Evolutionary conservation across 2,888 invertebrate genomes (phyloP).

Genomic region (Cephus nigrinus): DNA sequence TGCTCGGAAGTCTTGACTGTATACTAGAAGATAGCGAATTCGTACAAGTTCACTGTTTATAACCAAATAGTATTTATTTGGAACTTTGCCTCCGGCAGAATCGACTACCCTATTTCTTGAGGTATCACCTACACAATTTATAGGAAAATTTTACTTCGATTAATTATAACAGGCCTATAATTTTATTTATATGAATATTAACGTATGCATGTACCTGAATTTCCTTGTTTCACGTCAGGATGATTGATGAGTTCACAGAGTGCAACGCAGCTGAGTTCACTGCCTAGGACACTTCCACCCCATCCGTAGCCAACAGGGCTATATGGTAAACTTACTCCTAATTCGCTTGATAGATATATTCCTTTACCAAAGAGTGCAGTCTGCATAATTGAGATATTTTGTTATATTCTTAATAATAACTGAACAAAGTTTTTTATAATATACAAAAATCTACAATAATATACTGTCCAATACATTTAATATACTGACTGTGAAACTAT

Average conservation of each 20-base stretch:
- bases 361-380: constrained; percentile 78
- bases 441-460: background rate
- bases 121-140: constrained; percentile 40
- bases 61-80: constrained; percentile 79
- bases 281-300: constrained; percentile 81
- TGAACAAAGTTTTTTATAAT: constrained; percentile 16
- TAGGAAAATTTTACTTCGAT: background rate
- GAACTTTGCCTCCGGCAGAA: constrained; percentile 68
- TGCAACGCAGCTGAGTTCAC: constrained; percentile 81
- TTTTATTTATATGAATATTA: background rate
- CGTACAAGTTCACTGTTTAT: constrained; percentile 81
- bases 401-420: constrained; percentile 32
- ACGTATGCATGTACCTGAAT: constrained; percentile 45
- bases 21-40: constrained; percentile 81
- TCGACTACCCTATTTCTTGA: constrained; percentile 49
- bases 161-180: no score
- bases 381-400: constrained; percentile 58
- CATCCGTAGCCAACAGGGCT: constrained; percentile 81
- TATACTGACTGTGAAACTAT: no score
- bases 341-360: constrained; percentile 80
- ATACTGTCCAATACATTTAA: no score
- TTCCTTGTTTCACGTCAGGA: constrained; percentile 69
- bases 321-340: constrained; percentile 77
- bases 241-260: constrained; percentile 84
- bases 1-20: constrained; percentile 63